Evolutionary conservation across 2,888 invertebrate species (phyloP), one percentile per base, ranked within the genome.

Genomic region (Nebria salina): DNA sequence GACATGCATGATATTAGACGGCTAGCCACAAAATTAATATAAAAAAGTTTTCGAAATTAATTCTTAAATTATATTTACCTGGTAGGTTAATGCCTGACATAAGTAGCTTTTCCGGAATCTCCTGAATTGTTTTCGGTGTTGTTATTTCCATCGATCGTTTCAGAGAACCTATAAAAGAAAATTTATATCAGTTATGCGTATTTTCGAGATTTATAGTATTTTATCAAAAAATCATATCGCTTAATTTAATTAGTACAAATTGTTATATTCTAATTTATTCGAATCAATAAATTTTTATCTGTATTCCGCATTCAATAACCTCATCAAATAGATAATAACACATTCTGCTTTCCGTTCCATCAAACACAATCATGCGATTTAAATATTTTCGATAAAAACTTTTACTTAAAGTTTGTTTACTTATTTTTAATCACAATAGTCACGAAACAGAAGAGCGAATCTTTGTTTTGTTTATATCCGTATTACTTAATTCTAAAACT

Each of bases 21-120:
- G 20, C 20, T 20, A 20, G 20, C 20, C 20, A 20, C 20, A 20
- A 20, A 20, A 20, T 20, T 20, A 20, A 20, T 20, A 1, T 20
- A 20, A 20, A 20, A 20, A 20, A 20, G 34, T 34, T 34, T 34
- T 34, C 34, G 2, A 4, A 34, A 34, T 34, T 1, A 34, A 34
- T 34, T 34, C 5, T 34, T 34, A 34, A 34, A 34, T 34, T 34
- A 5, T 34, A 43, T 65, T 90, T 89, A 94, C 94, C 94, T 88
- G 93, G 93, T 87, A 94, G 90, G 88, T 92, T 92, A 86, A 94
- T 92, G 85, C 94, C 93, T 83, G 93, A 93, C 89, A 91, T 91
- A 83, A 94, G 89, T 83, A 93, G 90, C 86, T 92, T 92, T 87
- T 93, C 93, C 82, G 93, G 91, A 85, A 94, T 88, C 86, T 94